Conservation (phyloP, 2,797 vertebrate genomes). For the Ciconia nigra region DNA sequence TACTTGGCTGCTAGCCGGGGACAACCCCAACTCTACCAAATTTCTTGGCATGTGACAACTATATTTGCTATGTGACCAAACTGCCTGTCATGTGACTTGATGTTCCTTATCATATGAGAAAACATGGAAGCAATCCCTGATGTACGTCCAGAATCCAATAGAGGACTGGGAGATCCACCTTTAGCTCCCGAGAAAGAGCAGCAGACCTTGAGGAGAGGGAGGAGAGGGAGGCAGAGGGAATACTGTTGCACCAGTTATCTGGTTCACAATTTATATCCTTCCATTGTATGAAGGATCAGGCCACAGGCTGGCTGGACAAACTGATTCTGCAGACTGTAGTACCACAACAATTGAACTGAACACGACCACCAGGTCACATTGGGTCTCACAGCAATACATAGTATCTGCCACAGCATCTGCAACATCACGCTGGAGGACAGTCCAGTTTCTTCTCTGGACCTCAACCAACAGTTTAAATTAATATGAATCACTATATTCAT, state of each 20-base stretch:
- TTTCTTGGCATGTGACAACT: background rate
- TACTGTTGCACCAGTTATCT: background rate
- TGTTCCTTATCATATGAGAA: background rate
- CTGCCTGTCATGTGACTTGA: background rate
- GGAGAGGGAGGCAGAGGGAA: background rate
- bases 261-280: background rate
- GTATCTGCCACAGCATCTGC: background rate
- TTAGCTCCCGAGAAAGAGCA: background rate
- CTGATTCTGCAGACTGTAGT: background rate
- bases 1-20: background rate
- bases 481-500: background rate
- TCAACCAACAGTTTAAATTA: background rate
- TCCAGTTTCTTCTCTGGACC: background rate
- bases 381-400: background rate
- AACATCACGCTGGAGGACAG: background rate
- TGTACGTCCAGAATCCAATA: fast-evolving
- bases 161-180: background rate
- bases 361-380: background rate
- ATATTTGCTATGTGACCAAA: background rate
- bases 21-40: background rate
- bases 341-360: background rate
- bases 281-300: background rate
- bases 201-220: background rate
- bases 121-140: background rate
- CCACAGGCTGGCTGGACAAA: background rate